These are phyloP conservation scores for Syrrhaptes paradoxus DNA, from an alignment of 2,113 vertebrate genomes.

Conservation along the genomic window DNA sequence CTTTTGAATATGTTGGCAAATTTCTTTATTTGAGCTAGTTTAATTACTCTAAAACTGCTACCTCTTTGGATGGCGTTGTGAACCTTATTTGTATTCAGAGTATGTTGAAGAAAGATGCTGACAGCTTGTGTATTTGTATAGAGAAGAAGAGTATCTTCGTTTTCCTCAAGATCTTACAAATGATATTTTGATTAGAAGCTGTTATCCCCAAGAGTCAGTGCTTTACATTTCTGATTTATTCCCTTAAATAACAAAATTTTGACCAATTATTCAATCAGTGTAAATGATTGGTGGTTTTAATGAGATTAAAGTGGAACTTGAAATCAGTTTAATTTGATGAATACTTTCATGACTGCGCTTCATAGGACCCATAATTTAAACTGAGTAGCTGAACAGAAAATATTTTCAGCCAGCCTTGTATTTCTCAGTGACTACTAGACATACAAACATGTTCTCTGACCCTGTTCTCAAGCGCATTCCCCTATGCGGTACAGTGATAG, in stretches of 20 bases:
- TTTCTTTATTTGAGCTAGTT: neutral
- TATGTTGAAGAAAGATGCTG: neutral
- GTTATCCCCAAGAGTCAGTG: slow-evolving; percentile 33
- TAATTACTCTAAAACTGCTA: neutral
- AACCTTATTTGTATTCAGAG: neutral
- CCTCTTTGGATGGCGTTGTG: neutral
- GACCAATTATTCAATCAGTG: neutral
- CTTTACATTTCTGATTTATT: slow-evolving; percentile 17
- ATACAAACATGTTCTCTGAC: neutral
- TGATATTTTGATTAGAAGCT: slow-evolving; percentile 57
- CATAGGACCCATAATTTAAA: neutral
- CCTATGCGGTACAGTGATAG: neutral
- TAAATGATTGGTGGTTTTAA: neutral
- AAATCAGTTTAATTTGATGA: neutral
- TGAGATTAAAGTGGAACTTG: neutral
- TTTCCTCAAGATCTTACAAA: slow-evolving; percentile 67
- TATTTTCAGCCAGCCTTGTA: neutral
- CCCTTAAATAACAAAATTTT: neutral
- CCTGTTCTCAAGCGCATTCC: neutral
- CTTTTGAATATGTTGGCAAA: neutral
- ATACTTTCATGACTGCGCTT: neutral
- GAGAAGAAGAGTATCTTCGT: slow-evolving; percentile 49
- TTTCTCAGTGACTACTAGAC: neutral
- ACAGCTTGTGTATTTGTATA: slow-evolving; percentile 19
- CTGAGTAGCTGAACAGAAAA: neutral